Evolutionary conservation across 2,888 invertebrate species (phyloP), one percentile per base, ranked within the genome.

Genomic region (Anthoptus insignis): DNA sequence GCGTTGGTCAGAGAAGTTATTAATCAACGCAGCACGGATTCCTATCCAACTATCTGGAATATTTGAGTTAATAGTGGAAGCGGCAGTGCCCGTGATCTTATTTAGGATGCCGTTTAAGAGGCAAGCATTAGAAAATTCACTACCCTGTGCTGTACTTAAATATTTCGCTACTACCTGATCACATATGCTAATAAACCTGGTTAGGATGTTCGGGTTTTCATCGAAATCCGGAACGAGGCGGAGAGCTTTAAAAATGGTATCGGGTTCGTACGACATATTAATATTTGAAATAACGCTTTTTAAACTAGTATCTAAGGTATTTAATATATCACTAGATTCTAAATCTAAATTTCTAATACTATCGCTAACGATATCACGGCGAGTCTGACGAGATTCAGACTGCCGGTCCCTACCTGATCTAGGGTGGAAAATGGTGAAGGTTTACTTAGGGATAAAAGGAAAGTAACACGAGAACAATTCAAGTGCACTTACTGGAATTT

Each of bases 21-120:
- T 32, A 32, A 32, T 32, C 11, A 32, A 16, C 0, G 70, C 64
- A 11, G 9, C 64, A 0, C 70, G 53, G 16, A 76, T 70, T 1
- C 70, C 71, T 6, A 22, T 6, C 76, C 76, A 76, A 52, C 32
- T 69, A 5, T 73, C 71, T 0, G 75, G 70, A 1, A 76, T 72
- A n/a, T 76, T 76, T 0, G 75, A 67, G 22, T 74, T 77, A 13
- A 76, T 74, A 7, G 50, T 34, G 73, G 76, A 32, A 1, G 74
- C 53, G 4, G 75, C 75, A 7, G 27, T 27, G n/a, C n/a, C n/a
- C n/a, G n/a, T n/a, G 27, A 8, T 27, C 5, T 27, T 6, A 32
- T 69, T 69, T 22, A 69, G 32, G 24, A 67, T 67, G 1, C 66
- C 69, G 47, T 69, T 69, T 14, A 60, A 39, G 5, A 66, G 21